Evolutionary conservation across 1,140 invertebrate genomes (phyloP).

Genomic region (Drosophila grimshawi): DNA sequence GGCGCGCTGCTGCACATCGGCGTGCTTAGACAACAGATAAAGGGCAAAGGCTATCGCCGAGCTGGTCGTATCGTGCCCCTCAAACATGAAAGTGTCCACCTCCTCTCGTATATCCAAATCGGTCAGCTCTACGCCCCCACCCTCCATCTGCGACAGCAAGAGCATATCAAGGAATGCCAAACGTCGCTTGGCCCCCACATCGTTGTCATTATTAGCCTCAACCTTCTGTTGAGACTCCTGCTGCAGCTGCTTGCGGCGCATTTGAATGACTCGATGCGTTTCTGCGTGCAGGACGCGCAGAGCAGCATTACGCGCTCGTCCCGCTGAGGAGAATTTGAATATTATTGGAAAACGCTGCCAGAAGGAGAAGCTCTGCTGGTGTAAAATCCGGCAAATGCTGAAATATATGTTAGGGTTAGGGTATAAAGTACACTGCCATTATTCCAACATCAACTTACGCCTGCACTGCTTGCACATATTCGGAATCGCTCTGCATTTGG

Average conservation of each 20-base stretch:
- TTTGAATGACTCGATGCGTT: conserved; percentile 71
- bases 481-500: conserved; percentile 86
- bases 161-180: conserved; percentile 93
- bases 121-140: conserved; percentile 85
- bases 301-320: conserved; percentile 45
- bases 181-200: conserved; percentile 84
- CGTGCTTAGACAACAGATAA: conserved; percentile 87
- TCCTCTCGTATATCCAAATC: conserved; percentile 91
- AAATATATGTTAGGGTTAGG: not conserved
- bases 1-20: conserved; percentile 87
- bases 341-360: conserved; percentile 87
- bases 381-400: conserved; percentile 84
- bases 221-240: conserved; percentile 18
- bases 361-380: conserved; percentile 86
- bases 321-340: conserved; percentile 84
- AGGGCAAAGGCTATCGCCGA: conserved; percentile 87
- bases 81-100: conserved; percentile 94
- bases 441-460: conserved; percentile 56
- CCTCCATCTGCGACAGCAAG: conserved; percentile 86
- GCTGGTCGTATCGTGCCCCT: conserved; percentile 91
- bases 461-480: conserved; percentile 87
- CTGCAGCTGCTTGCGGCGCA: conserved; percentile 63
- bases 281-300: conserved; percentile 68
- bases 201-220: conserved; percentile 34
- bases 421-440: not conserved